A percentile compares a stretch with the other conserved stretches of the same genome.
These are phyloP conservation scores for Serilophus lunatus DNA, from an alignment of 2,113 vertebrate genomes.

Conservation along the genomic window DNA sequence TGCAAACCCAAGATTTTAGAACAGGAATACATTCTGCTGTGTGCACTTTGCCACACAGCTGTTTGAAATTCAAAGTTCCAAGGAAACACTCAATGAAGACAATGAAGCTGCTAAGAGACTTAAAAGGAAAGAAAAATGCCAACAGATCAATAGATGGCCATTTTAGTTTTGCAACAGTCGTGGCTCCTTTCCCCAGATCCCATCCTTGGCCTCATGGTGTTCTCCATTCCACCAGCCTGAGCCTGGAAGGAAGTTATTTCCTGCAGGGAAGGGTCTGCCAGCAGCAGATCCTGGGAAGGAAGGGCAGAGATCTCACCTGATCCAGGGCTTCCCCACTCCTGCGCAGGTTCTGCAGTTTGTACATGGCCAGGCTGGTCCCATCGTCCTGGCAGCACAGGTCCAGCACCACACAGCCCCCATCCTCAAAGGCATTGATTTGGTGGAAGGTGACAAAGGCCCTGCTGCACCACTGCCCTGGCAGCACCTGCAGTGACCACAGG, in stretches of 20 bases:
- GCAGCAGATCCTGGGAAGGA: background rate
- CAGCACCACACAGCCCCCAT: conserved; percentile 80
- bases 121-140: background rate
- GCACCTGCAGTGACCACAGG: conserved; percentile 64
- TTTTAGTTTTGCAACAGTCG: accelerated
- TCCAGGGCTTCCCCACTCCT: conserved; percentile 83
- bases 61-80: too few species aligned
- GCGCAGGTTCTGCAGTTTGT: conserved; percentile 83
- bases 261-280: background rate
- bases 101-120: background rate
- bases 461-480: conserved; percentile 72
- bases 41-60: background rate
- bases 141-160: background rate
- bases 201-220: background rate
- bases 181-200: background rate
- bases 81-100: background rate
- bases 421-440: conserved; percentile 91
- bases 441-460: conserved; percentile 81
- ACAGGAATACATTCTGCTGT: background rate
- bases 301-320: conserved; percentile 70
- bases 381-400: conserved; percentile 87
- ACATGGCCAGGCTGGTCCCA: conserved; percentile 72
- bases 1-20: background rate
- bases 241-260: too few species aligned
- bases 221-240: too few species aligned